A percentile compares a stretch with the other conserved stretches of the same genome.
phyloP scores from a whole-genome alignment of 2,113 vertebrate species.

The Lanius ludovicianus region DNA sequence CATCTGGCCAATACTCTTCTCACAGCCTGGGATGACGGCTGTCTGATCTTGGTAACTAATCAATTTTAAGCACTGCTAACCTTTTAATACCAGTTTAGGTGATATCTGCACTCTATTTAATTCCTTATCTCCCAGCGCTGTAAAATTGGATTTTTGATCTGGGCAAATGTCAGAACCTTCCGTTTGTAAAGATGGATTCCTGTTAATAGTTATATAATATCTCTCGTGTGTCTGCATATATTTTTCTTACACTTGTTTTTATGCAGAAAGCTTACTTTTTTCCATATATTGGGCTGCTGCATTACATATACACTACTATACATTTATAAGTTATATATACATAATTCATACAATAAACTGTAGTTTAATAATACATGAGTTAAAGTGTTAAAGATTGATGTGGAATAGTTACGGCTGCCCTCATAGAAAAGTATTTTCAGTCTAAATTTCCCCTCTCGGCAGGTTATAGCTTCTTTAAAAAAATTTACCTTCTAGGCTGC shows the following conservation, averaged over 20 bases:
- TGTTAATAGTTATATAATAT: background rate
- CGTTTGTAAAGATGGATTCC: slow-evolving; percentile 19
- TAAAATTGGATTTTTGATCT: slow-evolving; percentile 61
- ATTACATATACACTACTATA: background rate
- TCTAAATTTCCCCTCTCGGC: background rate
- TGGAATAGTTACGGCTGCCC: background rate
- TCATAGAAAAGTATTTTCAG: background rate
- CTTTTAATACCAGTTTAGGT: slow-evolving; percentile 59
- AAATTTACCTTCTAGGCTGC: background rate
- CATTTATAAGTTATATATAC: background rate
- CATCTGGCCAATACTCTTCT: background rate
- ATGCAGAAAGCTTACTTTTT: background rate
- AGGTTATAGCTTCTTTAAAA: background rate
- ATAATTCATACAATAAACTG: slow-evolving; percentile 7
- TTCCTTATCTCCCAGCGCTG: slow-evolving; percentile 31
- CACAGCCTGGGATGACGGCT: background rate
- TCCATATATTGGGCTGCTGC: background rate
- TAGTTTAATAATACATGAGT: slow-evolving; percentile 30
- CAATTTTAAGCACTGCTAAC: slow-evolving; percentile 50
- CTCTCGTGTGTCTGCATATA: background rate
- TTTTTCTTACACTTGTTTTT: background rate
- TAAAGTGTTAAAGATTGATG: slow-evolving; percentile 14
- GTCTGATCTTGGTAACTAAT: slow-evolving; percentile 43
- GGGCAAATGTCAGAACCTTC: slow-evolving; percentile 53
- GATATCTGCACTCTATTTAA: slow-evolving; percentile 37